Percentiles rank a stretch among this genome's conserved stretches.
Conservation (phyloP, 1,140 invertebrate genomes). For the Schlechtendalia chinensis region DNA sequence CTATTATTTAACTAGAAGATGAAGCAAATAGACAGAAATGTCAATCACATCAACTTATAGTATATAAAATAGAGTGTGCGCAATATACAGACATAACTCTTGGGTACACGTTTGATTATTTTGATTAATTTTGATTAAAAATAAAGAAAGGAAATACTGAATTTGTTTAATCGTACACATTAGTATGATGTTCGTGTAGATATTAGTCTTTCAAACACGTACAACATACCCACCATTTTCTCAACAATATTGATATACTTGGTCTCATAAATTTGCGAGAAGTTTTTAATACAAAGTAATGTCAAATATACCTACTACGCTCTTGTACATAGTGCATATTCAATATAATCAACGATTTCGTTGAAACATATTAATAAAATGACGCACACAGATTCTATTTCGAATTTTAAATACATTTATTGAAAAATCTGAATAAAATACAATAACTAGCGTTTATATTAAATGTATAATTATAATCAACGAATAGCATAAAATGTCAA, state of each 20-base stretch:
- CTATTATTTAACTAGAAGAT: too few species aligned
- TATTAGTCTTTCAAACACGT: not conserved
- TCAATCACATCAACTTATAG: too few species aligned
- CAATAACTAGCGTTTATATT: too few species aligned
- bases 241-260: too few species aligned
- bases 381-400: not conserved
- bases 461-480: too few species aligned
- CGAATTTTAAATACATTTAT: not conserved
- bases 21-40: too few species aligned
- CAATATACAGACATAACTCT: too few species aligned
- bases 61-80: too few species aligned
- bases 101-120: not conserved
- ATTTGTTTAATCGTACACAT: not conserved
- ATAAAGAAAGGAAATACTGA: not conserved
- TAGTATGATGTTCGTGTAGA: too few species aligned
- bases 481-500: too few species aligned
- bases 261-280: not conserved
- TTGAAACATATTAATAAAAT: not conserved
- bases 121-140: not conserved
- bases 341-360: not conserved
- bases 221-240: not conserved
- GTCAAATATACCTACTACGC: not conserved
- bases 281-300: slow-evolving; percentile 8
- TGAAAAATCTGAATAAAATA: not conserved
- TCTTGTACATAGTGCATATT: not conserved